Percentiles rank a stretch among this genome's conserved stretches.
Evolutionary conservation across 1,140 invertebrate genomes (phyloP).

Genomic region (Cyphomyrmex costatus): DNA sequence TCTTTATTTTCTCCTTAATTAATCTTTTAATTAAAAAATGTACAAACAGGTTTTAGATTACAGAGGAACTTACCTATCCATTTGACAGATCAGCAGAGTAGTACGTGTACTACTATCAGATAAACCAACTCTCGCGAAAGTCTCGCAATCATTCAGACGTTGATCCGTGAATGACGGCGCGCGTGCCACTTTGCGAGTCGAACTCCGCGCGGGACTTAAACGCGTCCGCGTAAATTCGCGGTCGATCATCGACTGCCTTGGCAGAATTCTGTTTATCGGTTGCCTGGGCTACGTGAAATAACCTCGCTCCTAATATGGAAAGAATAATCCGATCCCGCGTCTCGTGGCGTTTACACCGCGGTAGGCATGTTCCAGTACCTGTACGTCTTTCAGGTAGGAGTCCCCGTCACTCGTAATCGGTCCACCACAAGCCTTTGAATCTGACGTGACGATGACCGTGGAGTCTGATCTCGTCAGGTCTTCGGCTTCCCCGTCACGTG

Average conservation of each 20-base stretch:
- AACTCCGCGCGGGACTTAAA: neutral
- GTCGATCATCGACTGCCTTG: conserved; percentile 62
- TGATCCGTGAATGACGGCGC: conserved; percentile 21
- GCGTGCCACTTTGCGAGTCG: conserved; percentile 2
- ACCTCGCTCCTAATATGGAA: conserved; percentile 72
- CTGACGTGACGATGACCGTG: conserved; percentile 18
- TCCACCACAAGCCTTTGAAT: neutral
- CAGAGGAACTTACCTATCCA: neutral
- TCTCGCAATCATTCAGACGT: conserved; percentile 26
- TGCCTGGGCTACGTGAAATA: conserved; percentile 81
- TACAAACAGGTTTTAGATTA: neutral
- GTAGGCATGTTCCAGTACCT: conserved; percentile 83
- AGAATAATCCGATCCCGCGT: conserved; percentile 75
- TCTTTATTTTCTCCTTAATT: conserved; percentile 1
- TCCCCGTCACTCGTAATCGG: conserved; percentile 42
- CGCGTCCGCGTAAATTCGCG: conserved; percentile 41
- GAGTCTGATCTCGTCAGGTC: conserved; percentile 13
- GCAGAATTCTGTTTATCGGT: conserved; percentile 81
- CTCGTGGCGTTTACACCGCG: conserved; percentile 60
- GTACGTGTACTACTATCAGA: neutral
- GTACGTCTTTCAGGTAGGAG: conserved; percentile 82
- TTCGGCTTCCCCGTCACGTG: conserved; percentile 35
- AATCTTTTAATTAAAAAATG: neutral
- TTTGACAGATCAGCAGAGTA: neutral
- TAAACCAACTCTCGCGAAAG: conserved; percentile 12